phyloP scores from a whole-genome alignment of 92 coral and sea anemone genomes.

The Galaxea fascicularis region DNA sequence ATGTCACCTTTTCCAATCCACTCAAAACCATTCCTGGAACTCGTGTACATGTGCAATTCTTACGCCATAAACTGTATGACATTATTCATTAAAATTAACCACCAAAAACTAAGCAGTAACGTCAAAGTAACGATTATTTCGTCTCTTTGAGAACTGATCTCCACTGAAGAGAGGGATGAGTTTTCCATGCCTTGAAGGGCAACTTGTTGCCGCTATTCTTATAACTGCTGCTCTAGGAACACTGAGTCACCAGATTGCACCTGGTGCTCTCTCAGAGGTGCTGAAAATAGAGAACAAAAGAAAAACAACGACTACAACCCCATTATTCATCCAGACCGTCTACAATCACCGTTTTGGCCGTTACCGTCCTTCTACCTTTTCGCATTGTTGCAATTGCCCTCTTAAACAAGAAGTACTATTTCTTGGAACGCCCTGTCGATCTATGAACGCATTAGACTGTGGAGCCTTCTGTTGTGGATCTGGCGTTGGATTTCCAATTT shows the following conservation, averaged over 20 bases:
- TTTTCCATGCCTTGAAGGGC: neutral
- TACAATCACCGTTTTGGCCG: neutral
- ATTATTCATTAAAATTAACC: conserved; percentile 28
- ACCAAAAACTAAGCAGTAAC: neutral
- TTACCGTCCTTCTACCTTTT: neutral
- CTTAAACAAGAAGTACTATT: conserved; percentile 8
- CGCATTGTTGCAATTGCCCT: conserved; percentile 7
- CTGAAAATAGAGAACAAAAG: neutral
- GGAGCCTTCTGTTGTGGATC: conserved; percentile 30
- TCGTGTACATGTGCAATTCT: neutral
- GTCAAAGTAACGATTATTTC: too few species aligned
- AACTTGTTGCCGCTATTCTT: neutral
- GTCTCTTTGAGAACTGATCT: neutral
- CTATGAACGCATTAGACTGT: conserved; percentile 1
- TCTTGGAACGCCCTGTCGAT: conserved; percentile 35
- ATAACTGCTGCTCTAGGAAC: neutral
- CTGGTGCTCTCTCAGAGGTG: neutral
- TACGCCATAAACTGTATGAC: conserved; percentile 4
- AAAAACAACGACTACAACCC: neutral
- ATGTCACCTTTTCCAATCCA: too few species aligned
- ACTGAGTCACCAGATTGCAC: neutral
- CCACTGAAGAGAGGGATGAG: conserved; percentile 7
- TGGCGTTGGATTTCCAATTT: conserved; percentile 38
- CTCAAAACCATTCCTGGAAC: too few species aligned
- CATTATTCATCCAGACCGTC: neutral